Evolutionary conservation across 2,888 invertebrate genomes (phyloP), one percentile per base, ranked within the genome.

Genomic region (Amaurobius ferox): DNA sequence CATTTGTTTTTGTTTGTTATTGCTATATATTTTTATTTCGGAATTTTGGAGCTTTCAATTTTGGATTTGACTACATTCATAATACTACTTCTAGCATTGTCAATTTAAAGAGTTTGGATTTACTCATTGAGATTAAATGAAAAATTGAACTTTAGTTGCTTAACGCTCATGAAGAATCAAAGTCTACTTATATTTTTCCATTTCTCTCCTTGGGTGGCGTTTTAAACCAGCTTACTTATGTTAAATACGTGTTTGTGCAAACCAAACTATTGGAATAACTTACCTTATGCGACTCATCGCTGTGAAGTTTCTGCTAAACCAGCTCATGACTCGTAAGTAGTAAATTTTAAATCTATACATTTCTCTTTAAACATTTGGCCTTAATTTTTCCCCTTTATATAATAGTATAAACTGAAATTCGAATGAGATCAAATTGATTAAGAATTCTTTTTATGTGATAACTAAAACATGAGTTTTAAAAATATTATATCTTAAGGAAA

Each of bases 161-260:
- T n/a, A n/a, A n/a, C n/a, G n/a, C n/a, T 23, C 55, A 55, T 23
- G 55, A 55, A 55, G 2, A 55, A 23, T 1, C 16, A 23, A 55
- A 23, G 23, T 23, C 3, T 23, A 23, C 5, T 55, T 55, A 23
- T 1, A 23, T 23, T 55, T 55, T 55, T 6, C 16, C 5, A 23
- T 55, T 2, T 19, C 5, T 23, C 3, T 23, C 11, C 11, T 44
- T 44, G 19, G 55, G 13, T 29, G n/a, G 30, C 29, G 23, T n/a
- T n/a, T 67, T 30, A 11, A 16, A 48, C n/a, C 64, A 64, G 79
- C 79, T 64, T 29, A n/a, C 71, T 74, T 40, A 81, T 81, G 70
- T 40, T 81, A 35, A 62, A 81, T 61, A n/a, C 67, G n/a, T 29
- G 16, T 29, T 68, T 72, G 48, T 55, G n/a, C 30, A 40, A 62